Evolutionary conservation across 2,888 invertebrate genomes (phyloP).

Genomic region (Spodoptera littoralis): DNA sequence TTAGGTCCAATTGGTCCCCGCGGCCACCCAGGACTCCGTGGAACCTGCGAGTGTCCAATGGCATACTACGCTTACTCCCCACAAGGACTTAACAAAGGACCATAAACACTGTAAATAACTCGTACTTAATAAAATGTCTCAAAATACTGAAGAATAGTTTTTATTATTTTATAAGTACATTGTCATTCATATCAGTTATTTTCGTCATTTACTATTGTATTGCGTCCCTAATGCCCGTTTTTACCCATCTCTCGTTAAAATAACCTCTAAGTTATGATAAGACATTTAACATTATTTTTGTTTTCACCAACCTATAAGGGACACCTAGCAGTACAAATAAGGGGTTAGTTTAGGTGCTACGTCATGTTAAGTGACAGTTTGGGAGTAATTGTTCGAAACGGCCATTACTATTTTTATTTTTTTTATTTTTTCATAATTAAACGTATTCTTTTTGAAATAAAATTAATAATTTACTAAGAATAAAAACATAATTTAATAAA

Average conservation of each 20-base stretch:
- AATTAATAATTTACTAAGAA: conserved; percentile 18
- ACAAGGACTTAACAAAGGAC: conserved; percentile 90
- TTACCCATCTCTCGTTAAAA: no score
- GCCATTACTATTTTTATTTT: no score
- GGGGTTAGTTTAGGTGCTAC: no score
- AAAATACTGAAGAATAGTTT: conserved; percentile 1
- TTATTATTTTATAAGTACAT: background rate
- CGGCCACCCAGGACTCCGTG: conserved; percentile 91
- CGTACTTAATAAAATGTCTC: conserved; percentile 58
- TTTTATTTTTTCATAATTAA: background rate
- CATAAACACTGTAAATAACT: conserved; percentile 36
- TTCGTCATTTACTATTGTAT: no score
- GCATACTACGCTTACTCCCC: conserved; percentile 87
- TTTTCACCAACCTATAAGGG: no score
- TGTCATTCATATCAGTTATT: no score
- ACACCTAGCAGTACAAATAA: no score
- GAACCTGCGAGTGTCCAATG: conserved; percentile 87
- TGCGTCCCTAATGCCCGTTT: no score
- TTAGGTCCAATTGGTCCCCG: conserved; percentile 81
- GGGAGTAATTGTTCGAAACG: no score
- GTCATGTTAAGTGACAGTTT: no score
- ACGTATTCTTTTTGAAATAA: background rate
- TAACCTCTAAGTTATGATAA: no score
- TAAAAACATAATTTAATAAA: conserved; percentile 50
- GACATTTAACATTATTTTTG: no score